phyloP scores from a whole-genome alignment of 2,888 invertebrate genomes.

The Chloroclystis v-ata region DNA sequence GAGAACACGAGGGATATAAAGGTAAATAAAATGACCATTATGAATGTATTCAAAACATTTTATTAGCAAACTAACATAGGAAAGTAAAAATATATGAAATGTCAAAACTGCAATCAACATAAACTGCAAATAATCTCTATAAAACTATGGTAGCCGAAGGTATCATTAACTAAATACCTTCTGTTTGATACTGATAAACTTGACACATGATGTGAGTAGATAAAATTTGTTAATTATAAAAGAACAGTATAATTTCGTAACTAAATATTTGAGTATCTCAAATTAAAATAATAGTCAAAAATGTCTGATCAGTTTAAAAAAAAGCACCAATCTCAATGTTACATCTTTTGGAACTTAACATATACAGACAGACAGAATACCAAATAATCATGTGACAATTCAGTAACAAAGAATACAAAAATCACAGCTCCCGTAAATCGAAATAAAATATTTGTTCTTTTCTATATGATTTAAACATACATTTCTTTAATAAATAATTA shows the following conservation, averaged over 20 bases:
- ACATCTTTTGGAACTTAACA: not conserved
- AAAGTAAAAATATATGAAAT: conserved; percentile 77
- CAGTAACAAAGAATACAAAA: conserved; percentile 71
- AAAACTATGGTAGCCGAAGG: conserved; percentile 62
- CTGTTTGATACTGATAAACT: conserved; percentile 42
- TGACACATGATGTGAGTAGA: not conserved
- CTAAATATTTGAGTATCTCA: no score
- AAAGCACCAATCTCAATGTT: conserved; percentile 8
- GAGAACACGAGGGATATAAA: no score
- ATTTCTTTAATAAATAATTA: conserved; percentile 73
- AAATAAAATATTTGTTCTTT: conserved; percentile 71
- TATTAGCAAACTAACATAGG: conserved; percentile 78
- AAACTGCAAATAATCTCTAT: conserved; percentile 67
- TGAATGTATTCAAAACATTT: conserved; percentile 74
- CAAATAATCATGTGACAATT: conserved; percentile 32
- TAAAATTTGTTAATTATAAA: no score
- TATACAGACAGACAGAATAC: no score
- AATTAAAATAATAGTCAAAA: no score
- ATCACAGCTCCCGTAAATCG: conserved; percentile 78
- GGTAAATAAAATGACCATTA: conserved; percentile 12
- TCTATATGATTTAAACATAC: conserved; percentile 60
- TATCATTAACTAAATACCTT: conserved; percentile 42
- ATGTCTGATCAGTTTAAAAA: not conserved
- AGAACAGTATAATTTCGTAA: no score
- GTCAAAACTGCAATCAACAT: conserved; percentile 66